Evolutionary conservation across 2,888 invertebrate species (phyloP).

Genomic region (Ecliptopera silaceata): DNA sequence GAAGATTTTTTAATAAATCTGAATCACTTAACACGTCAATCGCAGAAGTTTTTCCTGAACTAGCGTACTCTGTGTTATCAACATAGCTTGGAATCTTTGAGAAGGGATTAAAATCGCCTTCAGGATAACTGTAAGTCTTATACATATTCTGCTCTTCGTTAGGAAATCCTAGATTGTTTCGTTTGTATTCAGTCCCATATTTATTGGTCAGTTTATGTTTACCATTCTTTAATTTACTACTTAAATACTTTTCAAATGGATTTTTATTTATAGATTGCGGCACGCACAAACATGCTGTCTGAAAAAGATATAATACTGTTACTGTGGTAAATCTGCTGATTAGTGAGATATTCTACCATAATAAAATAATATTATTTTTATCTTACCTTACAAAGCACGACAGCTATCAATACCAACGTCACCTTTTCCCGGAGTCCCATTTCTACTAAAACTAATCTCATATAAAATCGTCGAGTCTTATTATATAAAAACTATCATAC

Average conservation of each 20-base stretch:
- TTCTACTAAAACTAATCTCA: slow-evolving; percentile 37
- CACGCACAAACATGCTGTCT: slow-evolving; percentile 48
- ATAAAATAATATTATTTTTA: background rate
- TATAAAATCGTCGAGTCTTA: slow-evolving; percentile 25
- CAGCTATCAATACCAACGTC: slow-evolving; percentile 43
- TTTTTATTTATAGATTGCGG: slow-evolving; percentile 38
- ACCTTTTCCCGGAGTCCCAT: slow-evolving; percentile 61
- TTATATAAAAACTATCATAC: slow-evolving; percentile 40
- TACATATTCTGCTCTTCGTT: slow-evolving; percentile 30
- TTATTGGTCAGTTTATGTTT: background rate
- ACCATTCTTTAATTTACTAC: slow-evolving; percentile 7
- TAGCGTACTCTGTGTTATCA: slow-evolving; percentile 10
- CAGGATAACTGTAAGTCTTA: slow-evolving; percentile 49
- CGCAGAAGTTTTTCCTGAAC: slow-evolving; percentile 10
- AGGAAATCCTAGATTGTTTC: slow-evolving; percentile 29
- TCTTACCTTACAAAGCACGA: slow-evolving; percentile 51
- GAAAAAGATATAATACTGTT: slow-evolving; percentile 34
- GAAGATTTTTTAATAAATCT: slow-evolving; percentile 35
- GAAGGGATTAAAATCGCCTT: slow-evolving; percentile 34
- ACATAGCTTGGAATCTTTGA: slow-evolving; percentile 23
- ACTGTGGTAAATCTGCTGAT: background rate
- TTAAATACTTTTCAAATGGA: slow-evolving; percentile 21
- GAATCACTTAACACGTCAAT: slow-evolving; percentile 17
- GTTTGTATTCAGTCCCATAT: background rate
- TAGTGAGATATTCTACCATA: too few relatives aligned